These are phyloP conservation scores for Dasypus novemcinctus DNA, from an alignment of 2,113 vertebrate genomes.

Conservation along the genomic window DNA sequence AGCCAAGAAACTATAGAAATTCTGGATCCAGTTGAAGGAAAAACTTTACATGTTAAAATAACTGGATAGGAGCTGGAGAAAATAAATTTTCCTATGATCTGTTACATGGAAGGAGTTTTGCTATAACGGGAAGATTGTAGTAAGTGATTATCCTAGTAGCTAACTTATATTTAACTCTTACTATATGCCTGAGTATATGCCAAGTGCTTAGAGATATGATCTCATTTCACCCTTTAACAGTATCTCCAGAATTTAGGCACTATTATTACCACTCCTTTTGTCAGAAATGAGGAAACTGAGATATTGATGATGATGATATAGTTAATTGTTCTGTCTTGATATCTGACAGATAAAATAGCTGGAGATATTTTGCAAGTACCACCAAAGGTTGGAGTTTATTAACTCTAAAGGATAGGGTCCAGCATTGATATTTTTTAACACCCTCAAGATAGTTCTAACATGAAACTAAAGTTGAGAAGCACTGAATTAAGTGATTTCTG, in stretches of 20 bases:
- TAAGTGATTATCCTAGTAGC: not conserved
- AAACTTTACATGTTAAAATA: accelerated
- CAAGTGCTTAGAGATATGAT: not conserved
- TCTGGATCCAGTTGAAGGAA: not conserved
- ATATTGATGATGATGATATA: not conserved
- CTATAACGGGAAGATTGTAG: no score
- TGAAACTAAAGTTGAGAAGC: not conserved
- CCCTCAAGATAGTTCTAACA: not conserved
- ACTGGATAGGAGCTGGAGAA: not conserved
- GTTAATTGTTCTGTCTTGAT: not conserved
- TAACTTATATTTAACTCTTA: not conserved
- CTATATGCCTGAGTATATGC: accelerated
- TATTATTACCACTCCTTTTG: not conserved
- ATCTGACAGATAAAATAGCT: not conserved
- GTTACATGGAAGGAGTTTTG: not conserved
- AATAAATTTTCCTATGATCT: not conserved
- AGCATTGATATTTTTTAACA: not conserved
- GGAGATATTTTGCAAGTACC: not conserved
- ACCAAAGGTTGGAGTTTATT: not conserved
- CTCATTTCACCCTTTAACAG: not conserved
- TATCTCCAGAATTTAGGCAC: not conserved
- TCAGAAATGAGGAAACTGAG: not conserved
- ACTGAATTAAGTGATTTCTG: not conserved
- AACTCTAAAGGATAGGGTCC: not conserved
- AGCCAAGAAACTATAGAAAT: not conserved